Evolutionary conservation across 2,113 vertebrate species (phyloP), one percentile per base, ranked within the genome.

Genomic region (Cercocebus atys): DNA sequence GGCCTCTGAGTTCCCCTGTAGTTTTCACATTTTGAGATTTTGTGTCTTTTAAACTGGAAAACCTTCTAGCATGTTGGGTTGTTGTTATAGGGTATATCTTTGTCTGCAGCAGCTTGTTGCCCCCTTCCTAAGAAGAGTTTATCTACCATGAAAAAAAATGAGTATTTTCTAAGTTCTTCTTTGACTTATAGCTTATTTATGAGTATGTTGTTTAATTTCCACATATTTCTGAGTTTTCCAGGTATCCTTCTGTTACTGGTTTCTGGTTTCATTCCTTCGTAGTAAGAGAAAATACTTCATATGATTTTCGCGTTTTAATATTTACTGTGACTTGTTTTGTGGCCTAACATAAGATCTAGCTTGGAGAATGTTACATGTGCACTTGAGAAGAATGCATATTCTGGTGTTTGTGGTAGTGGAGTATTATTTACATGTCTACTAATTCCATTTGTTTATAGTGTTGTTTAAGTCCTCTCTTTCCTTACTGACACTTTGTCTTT

Each of bases 31-130:
- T 88, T 85, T 78, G 88, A 75, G 80, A 64, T 52, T 95, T 78
- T 91, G 85, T 81, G 20, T 61, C 73, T 66, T 68, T 89, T 96
- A 81, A 86, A 40, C n/a, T 76, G 30, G 82, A 59, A 95, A 92
- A 61, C 35, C 17, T 64, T 82, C 87, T n/a, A 55, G 57, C 32
- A 40, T 68, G 17, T 90, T 78, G 59, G 38, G 10, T 96, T 35
- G 78, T 18, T 23, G 40, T 90, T 43, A 7, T 11, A 35, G 25
- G 11, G 79, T 84, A 11, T 96, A 47, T 82, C 80, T 95, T 89
- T 86, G 52, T 73, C 23, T 40, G 30, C 6, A 72, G 43, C 27
- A 9, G 0, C 70, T 76, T n/a, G 16, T 27, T 47, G 30, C n/a
- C 43, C 45, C 20, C 1, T 12, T 76, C 38, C 38, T 59, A 76